These are phyloP conservation scores for Euphonia xanthogaster DNA, from an alignment of 2,797 vertebrate species.

Conservation along the genomic window DNA sequence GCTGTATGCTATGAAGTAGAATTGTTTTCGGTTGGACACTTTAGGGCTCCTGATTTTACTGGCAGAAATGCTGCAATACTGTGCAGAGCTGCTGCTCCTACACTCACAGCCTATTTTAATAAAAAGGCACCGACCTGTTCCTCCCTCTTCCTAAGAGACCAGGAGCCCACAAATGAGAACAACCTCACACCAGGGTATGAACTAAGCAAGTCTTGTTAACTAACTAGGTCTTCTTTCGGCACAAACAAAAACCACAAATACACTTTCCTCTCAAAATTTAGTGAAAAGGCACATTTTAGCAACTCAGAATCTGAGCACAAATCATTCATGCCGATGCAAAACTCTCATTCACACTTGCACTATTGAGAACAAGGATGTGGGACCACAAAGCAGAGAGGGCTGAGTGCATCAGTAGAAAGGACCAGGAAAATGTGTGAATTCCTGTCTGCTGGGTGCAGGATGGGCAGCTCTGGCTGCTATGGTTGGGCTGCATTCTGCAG, in stretches of 20 bases:
- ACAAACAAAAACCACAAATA: not conserved
- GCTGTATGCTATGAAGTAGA: not conserved
- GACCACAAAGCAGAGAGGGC: not conserved
- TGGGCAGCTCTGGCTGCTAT: not conserved
- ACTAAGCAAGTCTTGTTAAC: not conserved
- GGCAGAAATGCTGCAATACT: not conserved
- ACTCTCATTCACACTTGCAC: not conserved
- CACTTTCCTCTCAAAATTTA: not conserved
- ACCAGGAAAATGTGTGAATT: not conserved
- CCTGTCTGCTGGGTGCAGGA: not conserved
- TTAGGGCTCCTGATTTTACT: not conserved
- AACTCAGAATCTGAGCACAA: not conserved
- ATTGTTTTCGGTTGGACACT: not conserved
- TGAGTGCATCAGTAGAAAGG: not conserved
- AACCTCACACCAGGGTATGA: not conserved
- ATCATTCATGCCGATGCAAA: not conserved
- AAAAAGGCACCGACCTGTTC: not conserved
- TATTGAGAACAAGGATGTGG: not conserved
- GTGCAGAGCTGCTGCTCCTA: not conserved
- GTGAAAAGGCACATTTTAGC: not conserved
- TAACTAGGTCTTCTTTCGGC: not conserved
- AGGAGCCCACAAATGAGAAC: not conserved
- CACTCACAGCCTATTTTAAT: not conserved
- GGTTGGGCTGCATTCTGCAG: not conserved
- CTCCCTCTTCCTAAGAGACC: not conserved